Percentiles rank a stretch among this genome's conserved stretches.
Evolutionary conservation across 1,140 invertebrate species (phyloP).

Genomic region (Nymphalis io): DNA sequence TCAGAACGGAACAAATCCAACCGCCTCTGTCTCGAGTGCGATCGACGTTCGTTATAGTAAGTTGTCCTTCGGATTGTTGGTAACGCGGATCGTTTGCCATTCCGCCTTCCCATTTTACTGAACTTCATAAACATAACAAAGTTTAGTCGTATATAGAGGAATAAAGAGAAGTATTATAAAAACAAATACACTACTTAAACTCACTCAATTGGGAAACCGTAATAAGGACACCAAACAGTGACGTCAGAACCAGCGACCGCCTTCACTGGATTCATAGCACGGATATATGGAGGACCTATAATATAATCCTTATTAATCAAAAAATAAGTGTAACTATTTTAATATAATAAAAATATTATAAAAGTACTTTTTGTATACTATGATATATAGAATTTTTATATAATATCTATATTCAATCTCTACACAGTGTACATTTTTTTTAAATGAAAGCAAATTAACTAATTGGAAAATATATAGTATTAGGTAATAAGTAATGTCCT

Average conservation of each 20-base stretch:
- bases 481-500: no score
- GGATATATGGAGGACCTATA: slow-evolving; percentile 90
- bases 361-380: no score
- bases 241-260: slow-evolving; percentile 90
- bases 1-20: slow-evolving; percentile 89
- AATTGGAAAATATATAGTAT: no score
- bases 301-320: background rate
- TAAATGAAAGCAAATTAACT: no score
- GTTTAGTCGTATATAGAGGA: background rate
- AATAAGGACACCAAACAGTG: slow-evolving; percentile 91
- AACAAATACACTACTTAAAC: slow-evolving; percentile 24
- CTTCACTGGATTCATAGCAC: slow-evolving; percentile 89
- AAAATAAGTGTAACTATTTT: background rate
- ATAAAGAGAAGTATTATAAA: background rate
- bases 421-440: no score
- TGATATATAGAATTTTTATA: no score
- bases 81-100: slow-evolving; percentile 71
- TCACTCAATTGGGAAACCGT: slow-evolving; percentile 90
- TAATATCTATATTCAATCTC: no score
- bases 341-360: no score
- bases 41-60: slow-evolving; percentile 87
- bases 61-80: slow-evolving; percentile 84
- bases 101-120: slow-evolving; percentile 78
- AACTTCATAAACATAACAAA: slow-evolving; percentile 41
- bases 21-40: slow-evolving; percentile 77